These are phyloP conservation scores for Ferdinandea cuprea DNA, from an alignment of 2,888 invertebrate species.

Conservation along the genomic window DNA sequence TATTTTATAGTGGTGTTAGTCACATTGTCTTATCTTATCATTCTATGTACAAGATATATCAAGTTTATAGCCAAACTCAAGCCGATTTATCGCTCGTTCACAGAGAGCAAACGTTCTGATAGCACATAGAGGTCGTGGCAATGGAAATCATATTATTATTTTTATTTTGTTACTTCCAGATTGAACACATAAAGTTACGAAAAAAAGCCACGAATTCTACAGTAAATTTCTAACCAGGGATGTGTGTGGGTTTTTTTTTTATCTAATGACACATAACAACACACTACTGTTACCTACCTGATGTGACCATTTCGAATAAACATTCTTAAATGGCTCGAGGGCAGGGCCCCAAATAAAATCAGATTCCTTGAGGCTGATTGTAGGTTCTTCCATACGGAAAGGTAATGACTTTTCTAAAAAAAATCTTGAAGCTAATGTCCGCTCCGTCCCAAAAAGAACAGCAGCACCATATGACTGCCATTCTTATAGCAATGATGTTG, in stretches of 20 bases:
- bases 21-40: constrained; percentile 60
- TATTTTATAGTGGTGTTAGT: constrained; percentile 44
- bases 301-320: constrained; percentile 49
- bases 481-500: constrained; percentile 48
- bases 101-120: constrained; percentile 34
- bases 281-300: constrained; percentile 72
- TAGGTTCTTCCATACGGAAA: constrained; percentile 56
- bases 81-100: constrained; percentile 53
- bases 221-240: neutral
- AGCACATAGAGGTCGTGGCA: constrained; percentile 54
- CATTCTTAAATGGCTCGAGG: constrained; percentile 58
- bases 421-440: constrained; percentile 63
- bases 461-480: constrained; percentile 38
- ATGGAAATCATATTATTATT: constrained; percentile 28
- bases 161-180: neutral
- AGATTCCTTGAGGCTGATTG: constrained; percentile 68
- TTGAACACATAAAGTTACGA: constrained; percentile 3
- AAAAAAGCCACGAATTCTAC: constrained; percentile 3
- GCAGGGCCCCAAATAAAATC: constrained; percentile 62
- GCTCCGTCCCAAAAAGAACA: constrained; percentile 51
- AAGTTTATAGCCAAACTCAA: constrained; percentile 64
- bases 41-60: constrained; percentile 57
- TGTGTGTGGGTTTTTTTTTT: constrained; percentile 22
- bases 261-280: constrained; percentile 62
- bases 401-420: constrained; percentile 66